A percentile compares a stretch with the other conserved stretches of the same genome.
Conservation (phyloP, 2,113 vertebrate species). For the Ophthalmotilapia sp. region DNA sequence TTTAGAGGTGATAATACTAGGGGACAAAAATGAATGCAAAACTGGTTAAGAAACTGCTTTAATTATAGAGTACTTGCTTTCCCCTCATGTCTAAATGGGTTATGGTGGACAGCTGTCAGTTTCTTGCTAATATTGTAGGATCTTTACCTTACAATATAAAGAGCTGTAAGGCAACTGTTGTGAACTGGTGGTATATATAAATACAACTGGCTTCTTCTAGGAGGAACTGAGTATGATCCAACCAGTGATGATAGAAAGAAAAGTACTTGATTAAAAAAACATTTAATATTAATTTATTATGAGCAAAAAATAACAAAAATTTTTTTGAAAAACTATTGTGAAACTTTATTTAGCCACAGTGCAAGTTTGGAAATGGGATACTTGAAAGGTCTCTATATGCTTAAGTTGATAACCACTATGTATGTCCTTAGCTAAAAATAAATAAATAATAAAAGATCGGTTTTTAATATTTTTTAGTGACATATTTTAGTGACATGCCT, state of each 20-base stretch:
- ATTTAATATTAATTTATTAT: background rate
- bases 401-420: background rate
- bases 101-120: background rate
- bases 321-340: background rate
- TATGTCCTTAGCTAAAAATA: background rate
- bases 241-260: background rate
- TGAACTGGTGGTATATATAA: background rate
- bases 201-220: background rate
- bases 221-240: rapidly evolving
- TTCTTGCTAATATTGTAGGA: background rate
- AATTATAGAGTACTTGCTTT: background rate
- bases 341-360: background rate
- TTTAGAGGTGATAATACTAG: background rate
- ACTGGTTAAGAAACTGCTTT: background rate
- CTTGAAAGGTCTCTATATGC: rapidly evolving
- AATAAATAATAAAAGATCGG: background rate
- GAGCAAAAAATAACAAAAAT: background rate
- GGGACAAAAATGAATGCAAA: background rate
- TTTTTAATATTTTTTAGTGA: background rate
- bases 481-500: background rate
- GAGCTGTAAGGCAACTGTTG: background rate
- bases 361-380: background rate
- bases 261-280: background rate
- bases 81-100: background rate
- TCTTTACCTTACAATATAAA: background rate